Evolutionary conservation across 2,113 vertebrate species (phyloP).

Genomic region (Takifugu bimaculatus): DNA sequence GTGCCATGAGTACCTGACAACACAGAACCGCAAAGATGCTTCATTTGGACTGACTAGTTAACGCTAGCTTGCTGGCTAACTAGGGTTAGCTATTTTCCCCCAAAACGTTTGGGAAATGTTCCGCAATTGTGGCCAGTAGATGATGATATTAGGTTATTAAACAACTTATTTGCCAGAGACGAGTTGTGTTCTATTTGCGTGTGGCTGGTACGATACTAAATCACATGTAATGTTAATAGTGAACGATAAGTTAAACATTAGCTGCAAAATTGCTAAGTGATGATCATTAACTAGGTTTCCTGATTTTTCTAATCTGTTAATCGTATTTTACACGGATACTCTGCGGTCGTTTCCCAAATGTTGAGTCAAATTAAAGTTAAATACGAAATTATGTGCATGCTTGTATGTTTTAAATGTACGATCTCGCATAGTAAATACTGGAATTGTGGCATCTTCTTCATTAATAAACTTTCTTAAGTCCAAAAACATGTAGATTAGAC

Average conservation of each 20-base stretch:
- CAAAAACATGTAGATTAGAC: conserved; percentile 50
- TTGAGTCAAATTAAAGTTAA: neutral
- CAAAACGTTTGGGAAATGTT: neutral
- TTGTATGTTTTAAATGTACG: conserved; percentile 40
- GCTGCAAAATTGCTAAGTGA: conserved; percentile 44
- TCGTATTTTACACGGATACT: neutral
- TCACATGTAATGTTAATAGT: conserved; percentile 13
- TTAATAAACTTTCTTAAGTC: conserved; percentile 58
- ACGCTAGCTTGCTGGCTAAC: conserved; percentile 40
- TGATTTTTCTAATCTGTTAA: conserved; percentile 18
- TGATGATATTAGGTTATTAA: no score
- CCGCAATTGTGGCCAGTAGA: neutral
- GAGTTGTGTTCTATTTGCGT: neutral
- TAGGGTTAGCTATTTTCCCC: conserved; percentile 9
- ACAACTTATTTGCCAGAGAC: no score
- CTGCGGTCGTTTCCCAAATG: neutral
- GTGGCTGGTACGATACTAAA: conserved; percentile 3
- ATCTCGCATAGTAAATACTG: conserved; percentile 19
- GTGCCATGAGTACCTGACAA: conserved; percentile 46
- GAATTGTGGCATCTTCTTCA: conserved; percentile 42
- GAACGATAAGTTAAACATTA: conserved; percentile 31
- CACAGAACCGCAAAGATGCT: conserved; percentile 44
- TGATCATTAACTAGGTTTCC: conserved; percentile 23
- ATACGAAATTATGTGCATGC: neutral
- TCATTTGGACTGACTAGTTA: conserved; percentile 45